A percentile compares a stretch with the other conserved stretches of the same genome.
phyloP scores from a whole-genome alignment of 2,113 vertebrate genomes.

The Erpornis zantholeuca region DNA sequence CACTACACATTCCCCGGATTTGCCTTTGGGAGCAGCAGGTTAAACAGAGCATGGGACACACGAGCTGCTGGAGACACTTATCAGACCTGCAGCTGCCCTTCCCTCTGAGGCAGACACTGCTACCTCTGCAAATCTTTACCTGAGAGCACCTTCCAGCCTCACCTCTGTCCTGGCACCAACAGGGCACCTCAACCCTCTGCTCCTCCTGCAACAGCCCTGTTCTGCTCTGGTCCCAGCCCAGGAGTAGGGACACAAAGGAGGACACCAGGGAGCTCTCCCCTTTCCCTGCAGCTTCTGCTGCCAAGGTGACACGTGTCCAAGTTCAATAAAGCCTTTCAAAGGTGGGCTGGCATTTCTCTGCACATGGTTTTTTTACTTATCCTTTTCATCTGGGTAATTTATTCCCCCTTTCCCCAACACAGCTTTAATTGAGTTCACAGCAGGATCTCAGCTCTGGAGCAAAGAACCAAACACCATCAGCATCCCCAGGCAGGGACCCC shows the following conservation, averaged over 20 bases:
- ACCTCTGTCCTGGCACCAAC: accelerated
- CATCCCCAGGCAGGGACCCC: background rate
- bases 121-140: background rate
- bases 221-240: background rate
- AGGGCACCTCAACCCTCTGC: background rate
- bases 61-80: background rate
- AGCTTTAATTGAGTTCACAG: conserved; percentile 49
- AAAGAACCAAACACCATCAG: background rate
- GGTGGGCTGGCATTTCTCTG: background rate
- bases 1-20: background rate
- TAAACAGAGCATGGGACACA: background rate
- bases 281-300: background rate
- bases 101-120: background rate
- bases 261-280: background rate
- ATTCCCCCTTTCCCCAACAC: background rate
- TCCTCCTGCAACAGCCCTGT: background rate
- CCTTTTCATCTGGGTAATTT: conserved; percentile 40
- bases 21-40: background rate
- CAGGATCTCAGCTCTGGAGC: background rate
- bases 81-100: background rate
- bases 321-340: conserved; percentile 14
- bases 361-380: background rate
- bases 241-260: background rate
- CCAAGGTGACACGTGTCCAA: background rate
- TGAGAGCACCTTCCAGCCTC: background rate